Evolutionary conservation across 2,888 invertebrate species (phyloP), one percentile per base, ranked within the genome.

Genomic region (Itoplectis maculator): DNA sequence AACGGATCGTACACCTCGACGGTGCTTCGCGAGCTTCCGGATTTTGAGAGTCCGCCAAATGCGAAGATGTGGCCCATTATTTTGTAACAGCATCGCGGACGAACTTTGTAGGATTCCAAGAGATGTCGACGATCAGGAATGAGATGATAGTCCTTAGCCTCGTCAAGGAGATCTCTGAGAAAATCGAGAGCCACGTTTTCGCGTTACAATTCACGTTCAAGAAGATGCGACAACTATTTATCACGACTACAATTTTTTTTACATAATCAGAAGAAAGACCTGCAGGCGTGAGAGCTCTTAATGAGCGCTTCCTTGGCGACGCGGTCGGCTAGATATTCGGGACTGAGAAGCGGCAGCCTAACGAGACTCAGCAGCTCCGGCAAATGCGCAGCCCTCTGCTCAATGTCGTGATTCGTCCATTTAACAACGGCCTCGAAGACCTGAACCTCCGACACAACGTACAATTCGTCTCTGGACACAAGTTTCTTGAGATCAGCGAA

Each of bases 101-200:
- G 94, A 1, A 96, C 96, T 86, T 96, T 94, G 91, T 96, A 97
- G 82, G 96, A 96, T 89, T 96, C 96, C 83, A 97, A 93, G 56
- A 96, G 91, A n/a, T 95, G 95, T 7, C 97, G 94, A 83, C 97
- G 93, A 91, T 98, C 97, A 0, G 98, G 98, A 94, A 98, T 96
- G 79, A 98, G 93, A 92, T 97, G 97, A 92, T 96, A 98, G 90
- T 97, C 97, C 91, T 96, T 95, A 0, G 98, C 98, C 93, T 97
- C 98, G 92, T 98, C 98, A 70, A 98, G 91, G 63, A 97, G 93
- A 93, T 98, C 97, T 87, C 96, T 95, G 90, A n/a, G 35, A 78
- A 83, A 77, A 66, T 49, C 0, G 0, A 18, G 15, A 63, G 11
- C n/a, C 23, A 65, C 20, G 11, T 65, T 65, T 20, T 20, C 3